Evolutionary conservation across 2,888 invertebrate species (phyloP).

Genomic region (Pandemis corylana): DNA sequence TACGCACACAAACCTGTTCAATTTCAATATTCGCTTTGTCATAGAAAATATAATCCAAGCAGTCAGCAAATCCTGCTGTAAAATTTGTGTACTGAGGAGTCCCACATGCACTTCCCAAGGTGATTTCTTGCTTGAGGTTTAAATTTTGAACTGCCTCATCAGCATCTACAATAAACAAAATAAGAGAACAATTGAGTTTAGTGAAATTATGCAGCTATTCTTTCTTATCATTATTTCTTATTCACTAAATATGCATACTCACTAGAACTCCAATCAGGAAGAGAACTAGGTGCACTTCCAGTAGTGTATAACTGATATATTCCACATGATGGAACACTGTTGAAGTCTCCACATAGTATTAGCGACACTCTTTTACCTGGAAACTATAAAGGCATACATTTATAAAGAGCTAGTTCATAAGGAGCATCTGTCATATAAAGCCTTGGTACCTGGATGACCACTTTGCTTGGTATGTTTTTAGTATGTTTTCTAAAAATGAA

Average conservation of each 20-base stretch:
- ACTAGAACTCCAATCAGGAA: constrained; percentile 92
- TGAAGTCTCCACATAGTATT: constrained; percentile 96
- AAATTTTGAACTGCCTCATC: constrained; percentile 87
- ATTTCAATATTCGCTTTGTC: constrained; percentile 87
- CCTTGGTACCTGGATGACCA: too few species aligned
- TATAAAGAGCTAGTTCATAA: background rate
- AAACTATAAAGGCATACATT: constrained; percentile 54
- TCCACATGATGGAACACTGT: constrained; percentile 93
- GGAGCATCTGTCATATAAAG: background rate
- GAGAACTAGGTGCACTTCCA: constrained; percentile 86
- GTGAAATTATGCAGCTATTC: too few species aligned
- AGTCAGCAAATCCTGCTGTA: constrained; percentile 92
- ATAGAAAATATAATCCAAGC: constrained; percentile 96
- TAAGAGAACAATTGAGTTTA: too few species aligned
- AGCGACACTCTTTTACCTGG: constrained; percentile 83
- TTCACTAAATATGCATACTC: constrained; percentile 60
- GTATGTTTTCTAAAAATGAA: too few species aligned
- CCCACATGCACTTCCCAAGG: constrained; percentile 92
- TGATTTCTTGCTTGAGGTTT: constrained; percentile 86
- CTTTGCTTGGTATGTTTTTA: background rate
- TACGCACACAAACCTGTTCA: constrained; percentile 74
- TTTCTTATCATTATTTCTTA: background rate
- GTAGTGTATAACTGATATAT: constrained; percentile 91
- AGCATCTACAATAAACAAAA: constrained; percentile 74
- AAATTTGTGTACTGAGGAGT: constrained; percentile 94